These are phyloP conservation scores for Gortyna flavago DNA, from an alignment of 2,888 invertebrate genomes.

Conservation along the genomic window DNA sequence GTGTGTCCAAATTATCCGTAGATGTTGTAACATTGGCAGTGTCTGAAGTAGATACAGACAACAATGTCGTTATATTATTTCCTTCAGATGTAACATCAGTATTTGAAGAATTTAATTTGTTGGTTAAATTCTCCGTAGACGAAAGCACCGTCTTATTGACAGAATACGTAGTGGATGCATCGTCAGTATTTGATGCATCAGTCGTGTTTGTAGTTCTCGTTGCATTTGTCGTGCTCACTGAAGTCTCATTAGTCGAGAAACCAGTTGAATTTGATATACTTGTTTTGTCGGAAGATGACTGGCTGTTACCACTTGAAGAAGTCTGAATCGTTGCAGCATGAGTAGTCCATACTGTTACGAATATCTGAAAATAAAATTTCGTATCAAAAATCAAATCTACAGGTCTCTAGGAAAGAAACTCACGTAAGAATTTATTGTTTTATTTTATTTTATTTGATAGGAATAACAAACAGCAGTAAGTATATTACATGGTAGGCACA, in stretches of 20 bases:
- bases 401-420: background rate
- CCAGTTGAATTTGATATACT: slow-evolving; percentile 52
- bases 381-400: background rate
- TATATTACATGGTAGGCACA: too few relatives aligned
- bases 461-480: too few relatives aligned
- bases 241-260: slow-evolving; percentile 30
- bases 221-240: slow-evolving; percentile 28
- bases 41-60: slow-evolving; percentile 33
- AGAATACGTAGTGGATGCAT: slow-evolving; percentile 35
- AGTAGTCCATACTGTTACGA: slow-evolving; percentile 45
- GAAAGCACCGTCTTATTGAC: slow-evolving; percentile 38
- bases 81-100: slow-evolving; percentile 19
- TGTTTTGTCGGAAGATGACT: slow-evolving; percentile 40
- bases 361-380: slow-evolving; percentile 47
- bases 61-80: slow-evolving; percentile 35
- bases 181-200: slow-evolving; percentile 40
- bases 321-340: slow-evolving; percentile 43
- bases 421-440: background rate
- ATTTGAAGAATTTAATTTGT: slow-evolving; percentile 45
- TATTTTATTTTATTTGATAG: too few relatives aligned
- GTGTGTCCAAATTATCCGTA: slow-evolving; percentile 28
- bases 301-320: slow-evolving; percentile 35
- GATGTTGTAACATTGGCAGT: slow-evolving; percentile 32
- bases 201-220: slow-evolving; percentile 31
- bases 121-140: slow-evolving; percentile 23